Evolutionary conservation across 2,113 vertebrate species (phyloP).

Genomic region (Martes martes): DNA sequence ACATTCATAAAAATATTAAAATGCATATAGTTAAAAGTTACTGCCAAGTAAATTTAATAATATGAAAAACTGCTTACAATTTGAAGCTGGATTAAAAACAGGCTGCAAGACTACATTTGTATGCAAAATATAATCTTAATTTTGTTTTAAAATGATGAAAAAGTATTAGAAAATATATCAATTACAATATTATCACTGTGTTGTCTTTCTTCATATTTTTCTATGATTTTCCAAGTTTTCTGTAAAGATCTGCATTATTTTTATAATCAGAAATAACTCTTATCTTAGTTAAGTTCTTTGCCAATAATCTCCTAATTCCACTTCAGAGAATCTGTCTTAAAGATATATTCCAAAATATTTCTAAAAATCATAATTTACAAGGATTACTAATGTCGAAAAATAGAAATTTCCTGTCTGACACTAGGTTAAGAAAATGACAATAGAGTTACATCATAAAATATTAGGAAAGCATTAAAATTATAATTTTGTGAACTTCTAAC

Average conservation of each 20-base stretch:
- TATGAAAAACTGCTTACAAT: neutral
- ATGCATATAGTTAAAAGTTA: neutral
- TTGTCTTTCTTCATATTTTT: neutral
- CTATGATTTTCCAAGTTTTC: neutral
- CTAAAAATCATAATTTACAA: neutral
- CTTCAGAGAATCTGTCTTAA: neutral
- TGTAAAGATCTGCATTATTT: neutral
- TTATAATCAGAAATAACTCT: neutral
- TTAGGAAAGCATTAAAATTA: conserved; percentile 4
- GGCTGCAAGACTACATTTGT: neutral
- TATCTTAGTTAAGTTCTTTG: neutral
- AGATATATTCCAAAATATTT: neutral
- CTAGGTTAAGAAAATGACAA: neutral
- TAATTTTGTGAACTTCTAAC: neutral
- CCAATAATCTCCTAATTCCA: neutral
- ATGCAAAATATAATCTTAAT: neutral
- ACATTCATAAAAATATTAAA: neutral
- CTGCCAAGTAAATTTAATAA: neutral
- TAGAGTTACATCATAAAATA: neutral
- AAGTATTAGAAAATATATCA: neutral
- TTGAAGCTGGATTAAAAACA: neutral
- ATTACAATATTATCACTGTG: neutral
- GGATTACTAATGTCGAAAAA: neutral
- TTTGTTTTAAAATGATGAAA: neutral
- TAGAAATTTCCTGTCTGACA: neutral